Evolutionary conservation across 2,113 vertebrate species (phyloP).

Genomic region (Ifrita kowaldi): DNA sequence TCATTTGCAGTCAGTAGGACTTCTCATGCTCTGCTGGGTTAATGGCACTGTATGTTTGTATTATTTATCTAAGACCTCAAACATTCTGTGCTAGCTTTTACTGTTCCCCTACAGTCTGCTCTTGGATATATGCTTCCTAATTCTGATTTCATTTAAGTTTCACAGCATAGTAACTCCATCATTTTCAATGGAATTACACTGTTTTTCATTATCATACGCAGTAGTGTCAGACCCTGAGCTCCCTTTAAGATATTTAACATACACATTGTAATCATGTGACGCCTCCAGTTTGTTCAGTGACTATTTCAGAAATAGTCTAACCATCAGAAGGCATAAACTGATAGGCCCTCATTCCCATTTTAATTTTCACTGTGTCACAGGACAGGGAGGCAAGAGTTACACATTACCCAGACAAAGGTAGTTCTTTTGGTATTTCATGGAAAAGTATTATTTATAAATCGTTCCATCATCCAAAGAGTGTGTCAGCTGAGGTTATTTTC

Average conservation of each 20-base stretch:
- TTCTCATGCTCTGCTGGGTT: not conserved
- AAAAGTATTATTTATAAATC: not conserved
- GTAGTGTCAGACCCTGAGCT: not conserved
- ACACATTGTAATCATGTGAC: not conserved
- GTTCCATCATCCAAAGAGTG: not conserved
- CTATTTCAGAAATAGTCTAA: not conserved
- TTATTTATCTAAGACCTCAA: not conserved
- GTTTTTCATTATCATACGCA: accelerated
- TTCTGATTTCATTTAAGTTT: not conserved
- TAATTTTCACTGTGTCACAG: not conserved
- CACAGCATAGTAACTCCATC: not conserved
- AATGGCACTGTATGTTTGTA: not conserved
- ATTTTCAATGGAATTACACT: not conserved
- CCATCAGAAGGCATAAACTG: not conserved
- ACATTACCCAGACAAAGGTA: not conserved
- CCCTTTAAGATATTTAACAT: not conserved
- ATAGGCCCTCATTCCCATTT: not conserved
- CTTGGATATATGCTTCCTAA: not conserved
- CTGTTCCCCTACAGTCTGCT: not conserved
- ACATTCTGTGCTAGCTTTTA: not conserved
- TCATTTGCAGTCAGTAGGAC: not conserved
- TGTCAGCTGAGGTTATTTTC: not conserved
- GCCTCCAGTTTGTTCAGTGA: not conserved
- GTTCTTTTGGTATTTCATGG: not conserved
- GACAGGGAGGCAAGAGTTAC: not conserved